Percentiles rank a stretch among this genome's conserved stretches.
phyloP scores from a whole-genome alignment of 2,888 invertebrate species.

The Thera britannica region DNA sequence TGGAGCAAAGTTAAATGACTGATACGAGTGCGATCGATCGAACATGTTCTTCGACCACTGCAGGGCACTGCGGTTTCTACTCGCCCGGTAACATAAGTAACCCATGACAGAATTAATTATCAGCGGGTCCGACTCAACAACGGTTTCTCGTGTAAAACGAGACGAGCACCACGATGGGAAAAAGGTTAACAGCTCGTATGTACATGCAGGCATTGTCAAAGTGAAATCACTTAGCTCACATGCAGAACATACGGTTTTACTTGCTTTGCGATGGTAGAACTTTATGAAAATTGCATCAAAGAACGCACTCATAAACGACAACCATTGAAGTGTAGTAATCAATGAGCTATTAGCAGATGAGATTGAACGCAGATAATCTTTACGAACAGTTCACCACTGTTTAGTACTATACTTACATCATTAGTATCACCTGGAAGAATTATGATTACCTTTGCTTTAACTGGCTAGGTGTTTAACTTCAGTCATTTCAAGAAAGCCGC shows the following conservation, averaged over 20 bases:
- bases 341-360: background rate
- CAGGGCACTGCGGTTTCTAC: constrained; percentile 72
- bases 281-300: background rate
- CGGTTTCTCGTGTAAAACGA: constrained; percentile 81
- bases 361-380: background rate
- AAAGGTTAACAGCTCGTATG: constrained; percentile 66
- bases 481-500: constrained; percentile 32
- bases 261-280: background rate
- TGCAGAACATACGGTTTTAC: constrained; percentile 12
- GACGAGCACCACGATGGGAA: constrained; percentile 70
- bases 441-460: constrained; percentile 9
- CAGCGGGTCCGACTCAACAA: constrained; percentile 60
- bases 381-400: background rate
- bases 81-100: constrained; percentile 72
- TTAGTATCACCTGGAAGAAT: constrained; percentile 9
- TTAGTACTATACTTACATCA: constrained; percentile 1
- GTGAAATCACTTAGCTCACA: constrained; percentile 43
- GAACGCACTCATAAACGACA: no score
- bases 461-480: constrained; percentile 24
- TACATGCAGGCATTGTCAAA: constrained; percentile 42
- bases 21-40: constrained; percentile 57
- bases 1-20: constrained; percentile 69
- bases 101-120: constrained; percentile 80
- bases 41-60: constrained; percentile 68
- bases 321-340: background rate